phyloP scores from a whole-genome alignment of 2,888 invertebrate genomes.

The Eupithecia pulchellata region DNA sequence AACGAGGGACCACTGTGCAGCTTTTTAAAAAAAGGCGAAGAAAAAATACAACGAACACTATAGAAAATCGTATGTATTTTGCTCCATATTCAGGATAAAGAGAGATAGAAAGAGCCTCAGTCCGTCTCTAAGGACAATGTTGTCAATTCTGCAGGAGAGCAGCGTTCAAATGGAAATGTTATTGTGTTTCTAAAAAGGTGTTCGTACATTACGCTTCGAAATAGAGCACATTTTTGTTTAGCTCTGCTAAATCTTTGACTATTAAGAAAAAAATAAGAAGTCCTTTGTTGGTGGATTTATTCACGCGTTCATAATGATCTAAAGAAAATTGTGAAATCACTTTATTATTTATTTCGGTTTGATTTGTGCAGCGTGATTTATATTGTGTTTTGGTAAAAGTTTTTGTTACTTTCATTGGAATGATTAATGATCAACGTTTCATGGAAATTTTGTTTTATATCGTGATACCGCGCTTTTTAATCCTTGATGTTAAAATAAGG shows the following conservation, averaged over 20 bases:
- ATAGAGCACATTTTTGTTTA: neutral
- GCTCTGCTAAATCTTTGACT: neutral
- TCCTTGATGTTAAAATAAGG: neutral
- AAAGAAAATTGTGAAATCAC: neutral
- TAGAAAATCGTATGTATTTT: neutral
- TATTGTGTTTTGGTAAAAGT: neutral
- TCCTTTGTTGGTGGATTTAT: neutral
- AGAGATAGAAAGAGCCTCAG: neutral
- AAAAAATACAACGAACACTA: too few species aligned
- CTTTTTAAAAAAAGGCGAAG: too few species aligned
- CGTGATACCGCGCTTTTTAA: neutral
- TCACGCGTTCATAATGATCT: neutral
- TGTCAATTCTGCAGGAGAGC: neutral
- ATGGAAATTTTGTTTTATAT: neutral
- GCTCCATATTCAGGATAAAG: neutral
- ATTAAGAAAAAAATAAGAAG: neutral
- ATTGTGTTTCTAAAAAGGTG: neutral
- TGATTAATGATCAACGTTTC: neutral
- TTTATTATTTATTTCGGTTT: neutral
- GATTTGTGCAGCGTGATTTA: neutral
- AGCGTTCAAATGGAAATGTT: slow-evolving; percentile 1
- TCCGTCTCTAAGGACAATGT: neutral
- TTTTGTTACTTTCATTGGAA: neutral
- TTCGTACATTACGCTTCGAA: neutral
- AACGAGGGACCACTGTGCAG: too few species aligned